These are phyloP conservation scores for Pogonocichla stellata DNA, from an alignment of 2,113 vertebrate genomes.

Conservation along the genomic window DNA sequence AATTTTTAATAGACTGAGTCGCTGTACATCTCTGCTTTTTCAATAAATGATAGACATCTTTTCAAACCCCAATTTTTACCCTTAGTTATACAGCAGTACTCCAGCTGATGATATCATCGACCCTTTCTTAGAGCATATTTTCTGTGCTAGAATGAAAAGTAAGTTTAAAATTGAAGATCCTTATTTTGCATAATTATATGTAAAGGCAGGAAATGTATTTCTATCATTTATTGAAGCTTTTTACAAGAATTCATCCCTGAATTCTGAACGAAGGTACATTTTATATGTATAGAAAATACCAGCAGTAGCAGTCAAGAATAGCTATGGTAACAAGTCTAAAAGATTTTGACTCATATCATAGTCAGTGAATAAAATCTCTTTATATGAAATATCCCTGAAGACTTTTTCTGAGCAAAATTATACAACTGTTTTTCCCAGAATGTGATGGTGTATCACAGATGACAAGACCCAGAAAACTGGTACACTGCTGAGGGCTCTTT, in stretches of 20 bases:
- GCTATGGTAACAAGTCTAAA: constrained; percentile 40
- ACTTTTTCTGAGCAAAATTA: constrained; percentile 40
- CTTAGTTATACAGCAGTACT: not conserved
- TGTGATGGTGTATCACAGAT: constrained; percentile 10
- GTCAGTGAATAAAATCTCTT: constrained; percentile 57
- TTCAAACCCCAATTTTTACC: constrained; percentile 31
- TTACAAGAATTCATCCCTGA: not conserved
- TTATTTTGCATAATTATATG: constrained; percentile 59
- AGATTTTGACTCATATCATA: constrained; percentile 59
- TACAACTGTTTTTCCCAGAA: constrained; percentile 35
- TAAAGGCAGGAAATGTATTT: constrained; percentile 45
- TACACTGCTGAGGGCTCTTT: constrained; percentile 37
- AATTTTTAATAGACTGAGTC: constrained; percentile 25
- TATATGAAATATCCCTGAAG: constrained; percentile 13
- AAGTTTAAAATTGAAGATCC: constrained; percentile 25
- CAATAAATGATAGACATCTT: constrained; percentile 58
- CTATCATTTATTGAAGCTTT: constrained; percentile 43
- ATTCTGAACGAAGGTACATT: constrained; percentile 46
- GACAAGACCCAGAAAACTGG: constrained; percentile 5
- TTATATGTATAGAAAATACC: constrained; percentile 52
- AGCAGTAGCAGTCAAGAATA: constrained; percentile 48
- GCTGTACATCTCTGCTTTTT: not conserved
- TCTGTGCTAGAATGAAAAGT: constrained; percentile 29
- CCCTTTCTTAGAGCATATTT: constrained; percentile 30
- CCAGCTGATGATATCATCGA: not conserved